phyloP scores from a whole-genome alignment of 2,113 vertebrate species.

The Bombycilla garrulus region DNA sequence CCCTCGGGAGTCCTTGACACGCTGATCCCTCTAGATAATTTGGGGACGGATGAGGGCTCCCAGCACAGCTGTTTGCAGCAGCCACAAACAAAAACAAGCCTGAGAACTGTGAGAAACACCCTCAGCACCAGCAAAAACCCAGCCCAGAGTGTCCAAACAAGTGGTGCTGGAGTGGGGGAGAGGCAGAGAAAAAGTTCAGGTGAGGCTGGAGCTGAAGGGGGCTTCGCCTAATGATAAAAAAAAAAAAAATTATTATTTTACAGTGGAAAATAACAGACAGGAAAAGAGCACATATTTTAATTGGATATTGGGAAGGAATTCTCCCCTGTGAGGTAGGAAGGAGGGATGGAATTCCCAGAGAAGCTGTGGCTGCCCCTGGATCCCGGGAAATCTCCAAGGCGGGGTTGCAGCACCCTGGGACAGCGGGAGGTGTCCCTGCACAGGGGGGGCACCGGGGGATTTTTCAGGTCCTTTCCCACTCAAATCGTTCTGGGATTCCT shows the following conservation, averaged over 20 bases:
- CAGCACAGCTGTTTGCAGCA: background rate
- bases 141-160: rapidly evolving
- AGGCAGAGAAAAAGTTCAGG: rapidly evolving
- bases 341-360: background rate
- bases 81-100: background rate
- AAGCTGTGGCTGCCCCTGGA: background rate
- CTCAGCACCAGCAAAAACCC: rapidly evolving
- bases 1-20: background rate
- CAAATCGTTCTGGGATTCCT: rapidly evolving
- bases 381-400: background rate
- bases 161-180: rapidly evolving
- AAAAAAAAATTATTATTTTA: background rate
- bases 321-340: too few relatives aligned
- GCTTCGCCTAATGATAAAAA: background rate
- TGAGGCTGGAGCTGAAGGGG: background rate
- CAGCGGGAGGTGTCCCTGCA: background rate
- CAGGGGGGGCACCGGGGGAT: background rate
- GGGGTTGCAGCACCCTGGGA: rapidly evolving
- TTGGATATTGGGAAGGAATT: background rate
- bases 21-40: background rate
- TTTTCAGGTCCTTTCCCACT: background rate
- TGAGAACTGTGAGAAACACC: background rate
- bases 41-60: background rate
- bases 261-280: rapidly evolving
- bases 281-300: background rate